Percentiles rank a stretch among this genome's conserved stretches.
Conservation (phyloP, 2,888 invertebrate species). For the Cordilura impudica region DNA sequence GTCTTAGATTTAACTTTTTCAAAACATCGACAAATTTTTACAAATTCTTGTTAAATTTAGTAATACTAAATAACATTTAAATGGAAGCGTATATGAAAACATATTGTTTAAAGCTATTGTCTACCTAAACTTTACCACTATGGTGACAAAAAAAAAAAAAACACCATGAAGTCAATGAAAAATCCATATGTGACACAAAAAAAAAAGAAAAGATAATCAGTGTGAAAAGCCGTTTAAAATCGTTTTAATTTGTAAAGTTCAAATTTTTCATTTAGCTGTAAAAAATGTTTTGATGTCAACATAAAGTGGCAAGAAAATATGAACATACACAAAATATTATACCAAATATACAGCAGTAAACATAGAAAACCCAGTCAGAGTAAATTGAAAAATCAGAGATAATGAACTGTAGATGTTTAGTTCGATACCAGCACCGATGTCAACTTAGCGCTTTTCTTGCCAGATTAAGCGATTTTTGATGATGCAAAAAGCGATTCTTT, state of each 20-base stretch:
- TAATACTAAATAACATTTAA: too few relatives aligned
- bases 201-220: neutral
- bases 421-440: neutral
- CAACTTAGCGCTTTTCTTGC: too few relatives aligned
- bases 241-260: slow-evolving; percentile 17
- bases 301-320: neutral
- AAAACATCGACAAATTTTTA: too few relatives aligned
- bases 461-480: too few relatives aligned
- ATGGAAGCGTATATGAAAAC: too few relatives aligned
- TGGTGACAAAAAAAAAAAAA: slow-evolving; percentile 42
- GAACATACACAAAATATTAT: neutral
- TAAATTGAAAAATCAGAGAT: slow-evolving; percentile 44
- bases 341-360: neutral
- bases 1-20: too few relatives aligned
- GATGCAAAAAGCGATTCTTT: too few relatives aligned
- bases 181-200: neutral
- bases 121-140: slow-evolving; percentile 19
- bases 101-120: too few relatives aligned
- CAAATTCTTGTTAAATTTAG: too few relatives aligned
- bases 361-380: slow-evolving; percentile 17
- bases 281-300: neutral
- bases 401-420: slow-evolving; percentile 19
- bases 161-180: slow-evolving; percentile 32
- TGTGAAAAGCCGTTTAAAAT: slow-evolving; percentile 42
- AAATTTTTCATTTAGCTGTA: slow-evolving; percentile 9